Conservation (phyloP, 2,888 invertebrate genomes). For the Creontiades dilutus region DNA sequence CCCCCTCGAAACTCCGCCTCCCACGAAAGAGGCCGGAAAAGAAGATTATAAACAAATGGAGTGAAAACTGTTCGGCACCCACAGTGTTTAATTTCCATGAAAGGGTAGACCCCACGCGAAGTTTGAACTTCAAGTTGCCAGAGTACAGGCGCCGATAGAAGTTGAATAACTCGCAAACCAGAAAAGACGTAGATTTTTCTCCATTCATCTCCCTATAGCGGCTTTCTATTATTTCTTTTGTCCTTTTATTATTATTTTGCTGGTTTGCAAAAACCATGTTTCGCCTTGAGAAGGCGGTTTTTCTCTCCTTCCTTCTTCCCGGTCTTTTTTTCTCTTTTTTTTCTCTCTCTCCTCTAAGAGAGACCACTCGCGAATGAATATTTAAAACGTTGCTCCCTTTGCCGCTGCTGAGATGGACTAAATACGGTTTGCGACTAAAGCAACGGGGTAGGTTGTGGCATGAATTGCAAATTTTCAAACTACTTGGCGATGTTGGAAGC, state of each 20-base stretch:
- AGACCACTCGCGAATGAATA: neutral
- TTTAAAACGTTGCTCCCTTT: neutral
- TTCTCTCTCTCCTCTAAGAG: no score
- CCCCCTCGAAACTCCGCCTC: neutral
- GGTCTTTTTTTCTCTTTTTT: neutral
- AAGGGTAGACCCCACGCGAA: neutral
- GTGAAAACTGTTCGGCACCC: neutral
- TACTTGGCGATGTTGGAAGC: neutral
- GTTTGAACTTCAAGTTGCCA: neutral
- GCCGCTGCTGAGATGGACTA: neutral
- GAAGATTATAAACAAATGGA: neutral
- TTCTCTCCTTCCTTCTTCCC: neutral
- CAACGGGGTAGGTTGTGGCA: neutral
- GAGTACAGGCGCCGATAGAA: neutral
- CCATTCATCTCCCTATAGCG: neutral
- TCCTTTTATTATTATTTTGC: neutral
- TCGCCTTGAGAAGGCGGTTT: neutral
- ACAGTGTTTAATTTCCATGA: neutral
- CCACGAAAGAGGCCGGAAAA: neutral
- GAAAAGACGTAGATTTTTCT: neutral
- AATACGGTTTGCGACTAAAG: neutral
- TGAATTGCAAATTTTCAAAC: neutral
- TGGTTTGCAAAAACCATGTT: neutral
- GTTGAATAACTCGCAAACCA: neutral
- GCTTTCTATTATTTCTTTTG: neutral